Conservation (phyloP, 2,888 invertebrate species). For the Dicroscelio sp. region DNA sequence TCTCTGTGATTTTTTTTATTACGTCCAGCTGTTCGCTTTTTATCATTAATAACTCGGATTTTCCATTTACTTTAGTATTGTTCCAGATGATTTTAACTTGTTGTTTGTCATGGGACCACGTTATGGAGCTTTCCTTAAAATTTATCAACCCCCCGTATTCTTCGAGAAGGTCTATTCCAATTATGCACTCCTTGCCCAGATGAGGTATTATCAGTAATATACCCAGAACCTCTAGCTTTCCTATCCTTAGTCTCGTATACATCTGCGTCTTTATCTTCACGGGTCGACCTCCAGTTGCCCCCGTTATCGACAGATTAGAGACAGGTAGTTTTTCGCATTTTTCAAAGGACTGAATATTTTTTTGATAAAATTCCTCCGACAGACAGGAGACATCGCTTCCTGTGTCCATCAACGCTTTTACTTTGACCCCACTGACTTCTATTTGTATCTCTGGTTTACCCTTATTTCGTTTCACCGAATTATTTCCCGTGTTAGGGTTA, state of each 20-base stretch:
- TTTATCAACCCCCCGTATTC: no score
- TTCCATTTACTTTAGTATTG: no score
- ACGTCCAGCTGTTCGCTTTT: no score
- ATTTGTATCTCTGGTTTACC: neutral
- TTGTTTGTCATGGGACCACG: no score
- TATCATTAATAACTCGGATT: no score
- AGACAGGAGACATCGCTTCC: conserved; percentile 32
- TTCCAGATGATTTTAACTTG: no score
- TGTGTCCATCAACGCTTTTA: conserved; percentile 5
- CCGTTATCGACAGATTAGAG: neutral
- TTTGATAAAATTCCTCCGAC: neutral
- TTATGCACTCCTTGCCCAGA: no score
- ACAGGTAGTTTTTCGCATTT: conserved; percentile 3
- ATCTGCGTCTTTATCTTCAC: neutral
- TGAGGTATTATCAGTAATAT: no score
- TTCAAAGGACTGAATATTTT: neutral
- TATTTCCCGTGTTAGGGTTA: neutral
- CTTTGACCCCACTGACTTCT: neutral
- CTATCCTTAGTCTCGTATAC: no score
- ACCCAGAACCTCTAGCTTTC: neutral
- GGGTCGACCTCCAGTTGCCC: neutral
- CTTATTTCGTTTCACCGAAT: neutral
- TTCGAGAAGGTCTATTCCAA: no score
- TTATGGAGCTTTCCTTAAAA: no score
- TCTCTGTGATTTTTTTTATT: no score